Evolutionary conservation across 1,140 invertebrate genomes (phyloP), one percentile per base, ranked within the genome.

Genomic region (Brachystomella parvula): DNA sequence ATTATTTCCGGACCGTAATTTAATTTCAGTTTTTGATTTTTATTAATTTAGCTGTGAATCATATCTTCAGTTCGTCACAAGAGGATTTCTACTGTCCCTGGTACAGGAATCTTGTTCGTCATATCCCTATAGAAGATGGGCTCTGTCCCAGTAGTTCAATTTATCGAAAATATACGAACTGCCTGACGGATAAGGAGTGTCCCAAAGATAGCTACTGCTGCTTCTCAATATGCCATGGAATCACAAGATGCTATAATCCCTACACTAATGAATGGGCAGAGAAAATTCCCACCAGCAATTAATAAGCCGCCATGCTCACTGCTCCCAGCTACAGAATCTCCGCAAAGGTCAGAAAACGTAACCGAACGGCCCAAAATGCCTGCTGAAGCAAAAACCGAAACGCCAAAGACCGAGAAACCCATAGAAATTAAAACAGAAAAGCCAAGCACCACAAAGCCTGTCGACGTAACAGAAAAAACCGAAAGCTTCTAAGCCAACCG

Each of bases 211-310:
- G 56, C 19, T 65, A 44, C 59, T 66, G 65, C 29, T 66, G 65
- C 60, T 30, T 62, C 6, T 47, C 65, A 12, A 47, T 61, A 26
- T 66, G 65, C 53, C 31, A 66, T 28, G 65, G 65, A 15, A 66
- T 66, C 58, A 62, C 35, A 31, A 33, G 65, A 2, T 66, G 65
- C 60, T 66, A 66, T 47, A 66, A 66, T 35, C 65, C 65, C 3
- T 61, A 56, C 53, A 31, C 39, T 6, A 66, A 66, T 32, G 35
- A 62, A 32, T 66, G 33, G 26, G 44, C 59, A 3, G 39, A 63
- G 3, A 32, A 3, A 63, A 6, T 63, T 60, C 29, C 58, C 58
- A 60, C 15, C 29, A 17, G 58, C 6, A 57, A 6, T 19, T 9
- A 39, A 39, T 39, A 6, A 39, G 35, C 6, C 35, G 35, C 19